Base-by-base conservation (phyloP, 1,140 invertebrate genomes). In the Pentalonia nigronervosa region DNA sequence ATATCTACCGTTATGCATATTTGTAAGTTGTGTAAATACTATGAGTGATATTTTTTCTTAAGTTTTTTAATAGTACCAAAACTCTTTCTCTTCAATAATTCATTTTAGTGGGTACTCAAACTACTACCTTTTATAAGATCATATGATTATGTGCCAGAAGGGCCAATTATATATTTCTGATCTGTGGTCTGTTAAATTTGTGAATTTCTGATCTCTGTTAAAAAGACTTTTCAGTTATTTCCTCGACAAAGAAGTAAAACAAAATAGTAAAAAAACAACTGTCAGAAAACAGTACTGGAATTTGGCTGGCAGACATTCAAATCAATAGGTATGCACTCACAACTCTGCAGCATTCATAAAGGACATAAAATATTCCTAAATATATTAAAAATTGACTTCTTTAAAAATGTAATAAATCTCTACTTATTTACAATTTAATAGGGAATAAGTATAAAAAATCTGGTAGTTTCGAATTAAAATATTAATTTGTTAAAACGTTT, bases 91-190 rank as follows among this genome's bases (percentile, higher is more conserved):
- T 84, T 93, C 30, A 9, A 48, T 34, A 93, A 86, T 34, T 0
- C 4, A 34, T 48, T 92, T 93, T 93, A 50, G 81, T 47, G 48
- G 34, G 14, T 41, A 56, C 30, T 93, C 91, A 93, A 56, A 76
- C 20, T 36, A 36, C n/a, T 36, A 89, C 34, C 50, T 41, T 56
- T 41, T 41, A 88, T 50, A 88, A 89, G 23, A 56, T 56, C 21
- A 41, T 48, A 41, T 67, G 3, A 76, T 76, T n/a, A 47, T 88
- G 23, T 36, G 45, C n/a, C 9, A 17, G 14, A 92, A 86, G 25
- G 41, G 81, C 76, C 81, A 93, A 93, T 93, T 50, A 91, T 76
- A 53, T 83, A 93, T 45, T 34, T n/a, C 17, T 14, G 50, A 93
- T 93, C 1, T 45, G 34, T 76, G 34, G 34, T 84, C 48, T 8